A percentile compares a stretch with the other conserved stretches of the same genome.
These are phyloP conservation scores for Perca schrenkii DNA, from an alignment of 2,113 vertebrate genomes.

Conservation along the genomic window DNA sequence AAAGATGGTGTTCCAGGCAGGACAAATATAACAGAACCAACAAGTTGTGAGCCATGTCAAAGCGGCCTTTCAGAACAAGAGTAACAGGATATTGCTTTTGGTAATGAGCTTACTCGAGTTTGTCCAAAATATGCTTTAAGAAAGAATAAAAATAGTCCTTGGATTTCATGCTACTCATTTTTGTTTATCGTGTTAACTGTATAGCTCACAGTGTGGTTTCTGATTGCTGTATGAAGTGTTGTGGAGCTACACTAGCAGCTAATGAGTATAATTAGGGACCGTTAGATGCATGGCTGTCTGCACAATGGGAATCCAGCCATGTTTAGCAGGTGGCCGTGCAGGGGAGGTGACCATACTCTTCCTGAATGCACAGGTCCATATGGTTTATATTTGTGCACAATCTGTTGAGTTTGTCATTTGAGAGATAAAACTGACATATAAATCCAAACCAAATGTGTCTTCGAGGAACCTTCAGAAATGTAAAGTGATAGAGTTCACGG, in stretches of 20 bases:
- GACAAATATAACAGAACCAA: slow-evolving; percentile 35
- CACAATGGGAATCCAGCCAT: slow-evolving; percentile 80
- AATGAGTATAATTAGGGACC: slow-evolving; percentile 78
- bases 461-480: background rate
- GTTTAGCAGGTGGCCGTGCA: slow-evolving; percentile 81
- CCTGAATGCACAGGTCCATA: slow-evolving; percentile 79
- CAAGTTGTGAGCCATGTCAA: slow-evolving; percentile 20
- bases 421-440: slow-evolving; percentile 36
- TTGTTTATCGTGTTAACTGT: slow-evolving; percentile 21
- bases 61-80: slow-evolving; percentile 24
- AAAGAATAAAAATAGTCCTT: slow-evolving; percentile 14
- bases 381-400: slow-evolving; percentile 75
- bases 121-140: slow-evolving; percentile 19
- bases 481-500: slow-evolving; percentile 3
- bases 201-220: slow-evolving; percentile 8
- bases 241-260: slow-evolving; percentile 64
- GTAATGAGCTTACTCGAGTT: slow-evolving; percentile 38
- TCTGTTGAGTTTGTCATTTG: slow-evolving; percentile 65
- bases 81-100: slow-evolving; percentile 39
- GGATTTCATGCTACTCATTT: slow-evolving; percentile 15
- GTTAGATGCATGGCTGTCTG: slow-evolving; percentile 75
- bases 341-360: slow-evolving; percentile 70
- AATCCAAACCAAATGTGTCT: slow-evolving; percentile 39
- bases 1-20: slow-evolving; percentile 10
- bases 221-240: slow-evolving; percentile 29